phyloP scores from a whole-genome alignment of 2,888 invertebrate species.

The Papilio elwesi region DNA sequence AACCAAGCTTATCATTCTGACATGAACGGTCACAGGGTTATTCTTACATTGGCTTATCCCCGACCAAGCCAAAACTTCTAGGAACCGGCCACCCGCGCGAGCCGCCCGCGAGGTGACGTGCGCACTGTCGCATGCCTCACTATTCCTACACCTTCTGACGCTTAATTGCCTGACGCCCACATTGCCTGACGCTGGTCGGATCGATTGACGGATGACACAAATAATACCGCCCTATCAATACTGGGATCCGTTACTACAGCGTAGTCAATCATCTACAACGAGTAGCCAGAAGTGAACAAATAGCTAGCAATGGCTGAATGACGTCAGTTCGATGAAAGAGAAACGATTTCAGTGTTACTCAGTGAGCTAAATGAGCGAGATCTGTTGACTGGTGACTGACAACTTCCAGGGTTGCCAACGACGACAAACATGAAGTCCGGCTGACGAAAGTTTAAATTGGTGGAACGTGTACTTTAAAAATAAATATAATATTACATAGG shows the following conservation, averaged over 20 bases:
- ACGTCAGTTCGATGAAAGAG: conserved; percentile 1
- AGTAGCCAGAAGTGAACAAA: neutral
- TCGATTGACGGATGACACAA: conserved; percentile 35
- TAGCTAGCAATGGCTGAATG: neutral
- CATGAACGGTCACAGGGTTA: conserved; percentile 5
- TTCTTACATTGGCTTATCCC: conserved; percentile 12
- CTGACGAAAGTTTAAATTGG: conserved; percentile 1
- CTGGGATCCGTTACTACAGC: neutral
- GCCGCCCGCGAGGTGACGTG: conserved; percentile 46
- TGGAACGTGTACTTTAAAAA: neutral
- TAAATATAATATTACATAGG: neutral
- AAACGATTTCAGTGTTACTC: conserved; percentile 5
- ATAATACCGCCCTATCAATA: conserved; percentile 8
- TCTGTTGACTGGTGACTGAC: conserved; percentile 34
- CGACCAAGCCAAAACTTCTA: conserved; percentile 43
- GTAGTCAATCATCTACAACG: conserved; percentile 5
- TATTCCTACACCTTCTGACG: conserved; percentile 13
- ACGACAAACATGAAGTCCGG: neutral
- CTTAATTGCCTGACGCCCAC: conserved; percentile 11
- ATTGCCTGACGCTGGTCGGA: conserved; percentile 6
- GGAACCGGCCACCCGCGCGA: conserved; percentile 52
- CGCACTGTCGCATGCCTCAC: conserved; percentile 35
- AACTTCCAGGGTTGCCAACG: conserved; percentile 30
- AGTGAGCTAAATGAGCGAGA: conserved; percentile 11
- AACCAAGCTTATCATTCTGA: conserved; percentile 16